Evolutionary conservation across 2,113 vertebrate genomes (phyloP), one percentile per base, ranked within the genome.

Genomic region (Petroica traversi): DNA sequence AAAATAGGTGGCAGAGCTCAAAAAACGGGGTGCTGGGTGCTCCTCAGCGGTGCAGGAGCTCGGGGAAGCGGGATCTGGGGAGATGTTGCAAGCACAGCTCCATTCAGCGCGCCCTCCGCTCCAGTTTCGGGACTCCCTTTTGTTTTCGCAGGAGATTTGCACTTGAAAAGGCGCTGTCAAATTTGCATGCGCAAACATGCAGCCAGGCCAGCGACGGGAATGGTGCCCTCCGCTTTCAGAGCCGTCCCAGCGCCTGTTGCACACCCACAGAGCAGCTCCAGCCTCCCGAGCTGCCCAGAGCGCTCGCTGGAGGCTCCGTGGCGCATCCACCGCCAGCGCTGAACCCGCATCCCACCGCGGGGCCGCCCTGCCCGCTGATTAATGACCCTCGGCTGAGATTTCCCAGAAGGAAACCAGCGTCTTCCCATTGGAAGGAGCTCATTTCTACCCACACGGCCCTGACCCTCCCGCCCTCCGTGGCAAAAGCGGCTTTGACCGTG

Each of bases 151-250:
- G 49, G 49, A 66, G 74, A 91, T 95, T 95, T 94, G 94, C 96
- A 82, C 95, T 95, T 91, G 91, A 95, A 95, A 95, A 97, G 96
- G 71, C 89, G 5, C 93, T 61, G 69, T 66, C 86, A 57, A 34
- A 95, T 93, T 82, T 85, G 93, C 92, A 88, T 89, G 91, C 34
- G 3, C 62, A 45, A 85, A 73, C 84, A 36, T 57, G 67, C 7
- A 22, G 11, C 1, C 34, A 13, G 66, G 24, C 89, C 75, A 55
- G 94, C 2, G 31, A 4, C 46, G 54, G 78, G 68, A 58, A 40
- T 3, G 66, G 63, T 93, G 74, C 87, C 81, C 66, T 63, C 43
- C 25, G 81, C 43, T 91, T 75, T 34, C 79, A 67, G 79, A 82
- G 81, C 41, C 14, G 34, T 31, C n/a, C 52, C 61, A 1, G 2